Evolutionary conservation across 1,140 invertebrate species (phyloP), one percentile per base, ranked within the genome.

Genomic region (Lethrus apterus): DNA sequence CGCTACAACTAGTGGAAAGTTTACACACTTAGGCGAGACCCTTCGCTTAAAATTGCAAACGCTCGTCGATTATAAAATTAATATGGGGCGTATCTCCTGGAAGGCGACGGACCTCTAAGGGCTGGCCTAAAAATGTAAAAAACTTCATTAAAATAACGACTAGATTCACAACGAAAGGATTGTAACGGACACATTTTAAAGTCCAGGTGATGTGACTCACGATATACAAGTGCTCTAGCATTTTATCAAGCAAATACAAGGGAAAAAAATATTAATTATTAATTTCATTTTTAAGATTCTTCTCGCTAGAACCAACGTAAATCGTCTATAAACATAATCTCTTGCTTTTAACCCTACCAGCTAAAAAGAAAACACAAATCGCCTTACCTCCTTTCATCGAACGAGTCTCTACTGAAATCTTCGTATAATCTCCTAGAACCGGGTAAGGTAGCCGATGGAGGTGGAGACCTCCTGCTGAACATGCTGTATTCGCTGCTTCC

Each of bases 361-460:
- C 7, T 15, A 5, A 10, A 36, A 15, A 15, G 4, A 36, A 9
- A 3, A 36, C 8, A 15, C 15, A 3, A 36, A 2, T 14, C n/a
- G 15, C 51, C 73, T 72, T 77, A 86, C 81, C 84, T 83, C 69
- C 84, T 79, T 59, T 88, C 84, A 71, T 88, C 84, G 70, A 87
- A 87, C 30, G 83, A 83, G 70, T 87, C 84, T 54, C 84, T 74
- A 67, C 83, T 87, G 64, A 86, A 87, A 72, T 87, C 85, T 73
- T 88, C 84, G 72, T 85, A 88, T 71, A 84, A 79, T 59, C 80
- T 78, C 42, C 70, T 66, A 19, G 70, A 64, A 44, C 68, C 63
- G 44, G 69, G 60, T 44, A 71, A 63, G 42, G 67, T 66, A 40
- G 66, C 62, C 9, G 64, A 58, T 24, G 69, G 70, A 13, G 83